Conservation (phyloP, 2,888 invertebrate species). For the Agriotes lineatus region DNA sequence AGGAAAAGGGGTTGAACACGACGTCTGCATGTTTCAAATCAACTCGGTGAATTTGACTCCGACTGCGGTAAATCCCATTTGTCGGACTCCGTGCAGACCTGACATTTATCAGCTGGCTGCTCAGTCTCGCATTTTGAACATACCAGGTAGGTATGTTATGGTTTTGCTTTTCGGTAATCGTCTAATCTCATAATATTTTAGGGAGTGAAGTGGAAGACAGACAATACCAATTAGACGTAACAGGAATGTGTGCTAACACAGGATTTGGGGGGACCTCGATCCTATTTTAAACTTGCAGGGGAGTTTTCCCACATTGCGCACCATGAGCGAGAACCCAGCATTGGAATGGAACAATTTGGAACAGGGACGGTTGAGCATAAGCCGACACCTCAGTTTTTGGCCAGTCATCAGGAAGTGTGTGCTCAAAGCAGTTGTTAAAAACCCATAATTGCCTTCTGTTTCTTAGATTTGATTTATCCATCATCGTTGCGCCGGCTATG, state of each 20-base stretch:
- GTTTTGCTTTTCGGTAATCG: too few relatives aligned
- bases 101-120: constrained; percentile 75
- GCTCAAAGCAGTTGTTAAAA: too few relatives aligned
- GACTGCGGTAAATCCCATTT: constrained; percentile 89
- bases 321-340: constrained; percentile 83
- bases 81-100: constrained; percentile 74
- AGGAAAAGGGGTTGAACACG: constrained; percentile 50
- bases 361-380: constrained; percentile 60
- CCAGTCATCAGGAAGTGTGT: constrained; percentile 69
- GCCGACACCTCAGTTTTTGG: constrained; percentile 66
- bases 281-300: constrained; percentile 55
- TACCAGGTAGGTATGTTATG: too few relatives aligned
- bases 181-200: constrained; percentile 36
- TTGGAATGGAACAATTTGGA: constrained; percentile 83
- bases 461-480: constrained; percentile 70
- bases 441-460: too few relatives aligned
- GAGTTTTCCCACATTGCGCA: constrained; percentile 62
- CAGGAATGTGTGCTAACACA: constrained; percentile 76
- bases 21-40: constrained; percentile 69
- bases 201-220: constrained; percentile 86
- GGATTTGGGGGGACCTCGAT: constrained; percentile 73
- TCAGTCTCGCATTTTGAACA: too few relatives aligned
- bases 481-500: constrained; percentile 80
- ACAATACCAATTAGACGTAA: constrained; percentile 86
- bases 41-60: constrained; percentile 81